Base-by-base conservation (phyloP, 2,797 vertebrate species). In the Chaunax sp. region DNA sequence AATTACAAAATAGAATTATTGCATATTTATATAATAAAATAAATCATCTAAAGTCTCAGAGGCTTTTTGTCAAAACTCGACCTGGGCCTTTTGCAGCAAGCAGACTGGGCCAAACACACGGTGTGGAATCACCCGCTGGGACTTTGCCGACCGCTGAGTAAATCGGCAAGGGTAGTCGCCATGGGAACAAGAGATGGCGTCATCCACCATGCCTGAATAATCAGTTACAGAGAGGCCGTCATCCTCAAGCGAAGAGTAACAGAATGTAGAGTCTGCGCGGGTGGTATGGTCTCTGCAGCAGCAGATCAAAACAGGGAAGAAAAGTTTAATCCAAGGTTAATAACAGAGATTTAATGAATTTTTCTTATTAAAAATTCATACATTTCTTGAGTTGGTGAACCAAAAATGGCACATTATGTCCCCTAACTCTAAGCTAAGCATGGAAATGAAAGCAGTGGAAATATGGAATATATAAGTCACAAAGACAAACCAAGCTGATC, bases 141-240 rank as follows among this genome's bases (percentile, higher is more conserved):
- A 74, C 66, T 79, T 72, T 15, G 95, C 92, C 56, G 71, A 73
- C 73, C 62, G 51, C 67, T 90, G 86, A 66, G 89, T 91, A 89
- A 97, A 98, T 75, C 96, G 95, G 86, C 98, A 99, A 33, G 96
- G 96, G 85, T 98, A 98, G 59, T 96, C 95, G 76, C 86, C 35
- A 75, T 99, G 97, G 88, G 89, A 90, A 87, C 94, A 95, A 78
- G 81, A 64, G 86, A 90, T 77, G 80, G 76, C 28, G 61, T 88
- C 75, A 85, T 89, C 70, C 61, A 52, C 78, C 72, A 75, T 76
- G 87, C 78, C 80, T 70, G 89, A 78, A 89, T 72, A 82, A 89
- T 88, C 83, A 47, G 70, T 77, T 73, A 78, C 54, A 88, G 83
- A 66, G 71, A 80, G 80, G 61, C 69, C 85, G 64, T 83, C 76